These are phyloP conservation scores for Heterocephalus glaber DNA, from an alignment of 2,113 vertebrate species.

Conservation along the genomic window DNA sequence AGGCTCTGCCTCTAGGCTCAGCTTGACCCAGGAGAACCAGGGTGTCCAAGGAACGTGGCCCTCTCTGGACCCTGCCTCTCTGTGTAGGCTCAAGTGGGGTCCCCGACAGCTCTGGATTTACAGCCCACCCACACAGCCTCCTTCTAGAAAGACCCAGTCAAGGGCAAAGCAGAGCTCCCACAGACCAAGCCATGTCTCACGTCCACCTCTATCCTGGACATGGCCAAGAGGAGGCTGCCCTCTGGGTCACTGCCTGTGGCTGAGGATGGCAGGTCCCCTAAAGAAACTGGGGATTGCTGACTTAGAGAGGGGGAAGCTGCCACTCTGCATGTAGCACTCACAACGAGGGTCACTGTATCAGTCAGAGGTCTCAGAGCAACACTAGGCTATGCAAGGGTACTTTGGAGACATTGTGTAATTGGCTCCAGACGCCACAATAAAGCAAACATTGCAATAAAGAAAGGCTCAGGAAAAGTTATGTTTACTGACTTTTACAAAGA, in stretches of 20 bases:
- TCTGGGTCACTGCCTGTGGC: background rate
- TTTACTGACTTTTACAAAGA: background rate
- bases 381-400: accelerated
- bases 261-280: no score
- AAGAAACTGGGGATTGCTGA: background rate
- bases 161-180: background rate
- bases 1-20: accelerated
- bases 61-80: background rate
- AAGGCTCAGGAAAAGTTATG: background rate
- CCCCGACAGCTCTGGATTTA: background rate
- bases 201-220: background rate
- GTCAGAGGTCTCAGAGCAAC: background rate
- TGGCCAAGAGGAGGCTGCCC: background rate
- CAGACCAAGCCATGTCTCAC: background rate
- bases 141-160: background rate
- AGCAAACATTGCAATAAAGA: background rate
- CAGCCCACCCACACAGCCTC: background rate
- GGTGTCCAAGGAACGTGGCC: accelerated
- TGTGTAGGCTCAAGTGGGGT: no score
- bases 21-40: background rate
- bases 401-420: background rate
- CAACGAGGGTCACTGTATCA: background rate
- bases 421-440: background rate
- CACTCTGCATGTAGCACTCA: accelerated
- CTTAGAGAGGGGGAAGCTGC: background rate